These are phyloP conservation scores for Microtus oregoni DNA, from an alignment of 2,113 vertebrate species.

Conservation along the genomic window DNA sequence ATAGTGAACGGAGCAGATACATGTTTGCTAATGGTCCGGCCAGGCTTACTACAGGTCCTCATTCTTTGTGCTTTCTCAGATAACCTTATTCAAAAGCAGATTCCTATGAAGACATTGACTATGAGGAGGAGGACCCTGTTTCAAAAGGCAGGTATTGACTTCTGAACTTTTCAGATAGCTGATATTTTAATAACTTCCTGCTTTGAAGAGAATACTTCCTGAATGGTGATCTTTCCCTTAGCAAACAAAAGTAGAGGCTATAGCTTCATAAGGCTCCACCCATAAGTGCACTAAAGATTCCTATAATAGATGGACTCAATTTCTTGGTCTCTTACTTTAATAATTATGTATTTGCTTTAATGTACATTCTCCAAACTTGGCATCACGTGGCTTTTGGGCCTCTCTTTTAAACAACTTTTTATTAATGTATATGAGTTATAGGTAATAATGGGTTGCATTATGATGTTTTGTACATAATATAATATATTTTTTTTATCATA, in stretches of 20 bases:
- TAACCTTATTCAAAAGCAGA: neutral
- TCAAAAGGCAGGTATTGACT: conserved; percentile 23
- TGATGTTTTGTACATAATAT: neutral
- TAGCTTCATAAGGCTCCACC: conserved; percentile 27
- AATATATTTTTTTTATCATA: neutral
- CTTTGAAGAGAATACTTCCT: conserved; percentile 13
- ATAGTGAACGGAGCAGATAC: neutral
- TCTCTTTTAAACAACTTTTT: neutral
- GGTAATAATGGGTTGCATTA: neutral
- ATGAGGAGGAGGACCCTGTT: neutral
- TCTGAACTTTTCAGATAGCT: conserved; percentile 49
- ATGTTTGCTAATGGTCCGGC: fast-evolving
- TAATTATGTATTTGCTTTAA: conserved; percentile 22
- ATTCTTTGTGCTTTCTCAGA: neutral
- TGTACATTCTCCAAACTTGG: neutral
- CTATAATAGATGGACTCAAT: neutral
- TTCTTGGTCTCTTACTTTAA: conserved; percentile 11
- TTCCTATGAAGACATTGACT: neutral
- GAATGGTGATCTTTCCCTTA: neutral
- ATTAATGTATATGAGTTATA: neutral
- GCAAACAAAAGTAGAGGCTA: conserved; percentile 3
- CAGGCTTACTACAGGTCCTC: neutral
- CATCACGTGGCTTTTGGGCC: neutral
- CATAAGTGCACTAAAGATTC: neutral
- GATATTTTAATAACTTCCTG: conserved; percentile 29